phyloP scores from a whole-genome alignment of 2,888 invertebrate genomes.

The Pyrrhosoma nymphula region DNA sequence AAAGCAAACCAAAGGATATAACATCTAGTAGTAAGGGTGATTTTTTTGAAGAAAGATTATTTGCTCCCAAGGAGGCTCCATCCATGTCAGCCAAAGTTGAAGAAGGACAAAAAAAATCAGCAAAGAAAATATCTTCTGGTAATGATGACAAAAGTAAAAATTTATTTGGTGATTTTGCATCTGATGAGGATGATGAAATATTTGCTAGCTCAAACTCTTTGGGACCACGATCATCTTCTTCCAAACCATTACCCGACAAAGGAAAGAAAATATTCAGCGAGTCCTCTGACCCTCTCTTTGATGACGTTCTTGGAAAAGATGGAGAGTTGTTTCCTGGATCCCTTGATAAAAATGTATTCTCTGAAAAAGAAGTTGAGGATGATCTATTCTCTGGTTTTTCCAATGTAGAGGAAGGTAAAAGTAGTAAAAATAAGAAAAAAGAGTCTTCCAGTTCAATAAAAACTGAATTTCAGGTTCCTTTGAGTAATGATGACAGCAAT shows the following conservation, averaged over 20 bases:
- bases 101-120: background rate
- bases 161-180: conserved; percentile 41
- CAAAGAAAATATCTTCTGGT: background rate
- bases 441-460: background rate
- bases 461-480: background rate
- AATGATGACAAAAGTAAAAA: background rate
- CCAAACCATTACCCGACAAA: background rate
- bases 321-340: conserved; percentile 49
- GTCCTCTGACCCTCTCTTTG: conserved; percentile 41
- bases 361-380: conserved; percentile 16
- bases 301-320: background rate
- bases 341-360: background rate
- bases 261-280: background rate
- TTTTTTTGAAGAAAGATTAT: background rate
- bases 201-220: conserved; percentile 9
- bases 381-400: conserved; percentile 26
- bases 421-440: background rate
- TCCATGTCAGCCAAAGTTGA: background rate
- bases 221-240: background rate
- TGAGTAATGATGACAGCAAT: background rate
- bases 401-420: background rate
- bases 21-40: background rate
- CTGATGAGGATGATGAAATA: conserved; percentile 42
- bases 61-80: conserved; percentile 6
- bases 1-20: background rate